Evolutionary conservation across 2,888 invertebrate species (phyloP), one percentile per base, ranked within the genome.

Genomic region (Apotomis capreana): DNA sequence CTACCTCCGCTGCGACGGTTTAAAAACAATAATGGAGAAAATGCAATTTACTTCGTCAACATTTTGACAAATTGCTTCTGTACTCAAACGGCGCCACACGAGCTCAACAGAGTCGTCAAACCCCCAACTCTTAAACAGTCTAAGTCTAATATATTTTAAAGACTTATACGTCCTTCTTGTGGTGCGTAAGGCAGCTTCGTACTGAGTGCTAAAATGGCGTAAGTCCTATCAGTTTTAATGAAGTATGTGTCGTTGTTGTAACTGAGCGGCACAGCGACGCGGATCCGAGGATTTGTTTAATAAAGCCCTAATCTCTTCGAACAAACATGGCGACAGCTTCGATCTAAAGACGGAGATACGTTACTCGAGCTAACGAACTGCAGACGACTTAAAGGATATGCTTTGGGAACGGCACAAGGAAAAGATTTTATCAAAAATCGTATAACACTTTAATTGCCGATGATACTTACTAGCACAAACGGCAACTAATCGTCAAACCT

Each of bases 21-120:
- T 10, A 49, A 49, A 49, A 49, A 58, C 26, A 12, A 65, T 65
- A 65, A 57, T 57, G 46, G 65, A 46, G 46, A 55, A 65, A 65
- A 57, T 55, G 44, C 65, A 55, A 44, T 65, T 46, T 6, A 65
- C 57, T 65, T 57, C 55, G 55, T 65, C 65, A 65, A 65, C 46
- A 65, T 65, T 55, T 65, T 65, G 65, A 65, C 65, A 65, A 65
- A 65, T 65, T 65, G 65, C 65, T 65, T 57, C 64, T 65, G 65
- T 65, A 57, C 57, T 55, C 55, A 65, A 6, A 46, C 55, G 13
- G 12, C 54, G 5, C 10, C 6, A 49, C 8, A 49, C 49, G 49
- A 49, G 10, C 49, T 49, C 9, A 40, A 5, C 40, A 40, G 40
- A 40, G 5, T 5, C 5, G 5, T 3, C 6, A 44, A 44, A 13